These are phyloP conservation scores for Drosophila pachea DNA, from an alignment of 1,140 invertebrate species.

Conservation along the genomic window DNA sequence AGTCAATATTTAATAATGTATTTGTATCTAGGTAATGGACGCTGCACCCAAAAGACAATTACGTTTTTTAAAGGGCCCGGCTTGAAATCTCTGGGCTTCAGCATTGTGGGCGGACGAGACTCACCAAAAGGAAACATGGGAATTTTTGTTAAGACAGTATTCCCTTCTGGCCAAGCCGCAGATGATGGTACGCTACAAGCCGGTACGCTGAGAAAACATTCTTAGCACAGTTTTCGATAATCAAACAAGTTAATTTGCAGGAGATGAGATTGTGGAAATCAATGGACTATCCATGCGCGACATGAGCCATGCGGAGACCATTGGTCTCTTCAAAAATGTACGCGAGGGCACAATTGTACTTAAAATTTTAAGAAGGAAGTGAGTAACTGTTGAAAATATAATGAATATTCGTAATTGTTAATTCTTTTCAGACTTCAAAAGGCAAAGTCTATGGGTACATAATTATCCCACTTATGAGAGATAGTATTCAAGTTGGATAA, in stretches of 20 bases:
- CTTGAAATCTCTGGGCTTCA: slow-evolving; percentile 93
- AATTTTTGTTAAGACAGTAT: slow-evolving; percentile 94
- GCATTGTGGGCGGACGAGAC: slow-evolving; percentile 93
- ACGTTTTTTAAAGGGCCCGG: slow-evolving; percentile 90
- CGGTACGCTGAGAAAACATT: slow-evolving; percentile 81
- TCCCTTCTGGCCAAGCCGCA: slow-evolving; percentile 91
- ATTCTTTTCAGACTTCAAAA: slow-evolving; percentile 60
- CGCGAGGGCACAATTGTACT: slow-evolving; percentile 91
- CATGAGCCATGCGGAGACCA: slow-evolving; percentile 92
- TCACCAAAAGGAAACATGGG: slow-evolving; percentile 93
- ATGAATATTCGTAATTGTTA: not conserved
- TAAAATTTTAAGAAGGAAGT: slow-evolving; percentile 87
- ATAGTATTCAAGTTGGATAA: no score
- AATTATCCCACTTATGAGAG: not conserved
- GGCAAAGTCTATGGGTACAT: slow-evolving; percentile 75
- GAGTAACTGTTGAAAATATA: slow-evolving; percentile 16
- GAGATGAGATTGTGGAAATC: slow-evolving; percentile 94
- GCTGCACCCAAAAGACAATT: slow-evolving; percentile 69
- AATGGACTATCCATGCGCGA: slow-evolving; percentile 90
- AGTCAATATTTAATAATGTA: not conserved
- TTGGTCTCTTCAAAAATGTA: slow-evolving; percentile 92
- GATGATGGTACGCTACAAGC: slow-evolving; percentile 89
- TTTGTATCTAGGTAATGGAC: slow-evolving; percentile 55
- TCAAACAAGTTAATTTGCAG: slow-evolving; percentile 78
- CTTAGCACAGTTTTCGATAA: not conserved